phyloP scores from a whole-genome alignment of 2,113 vertebrate genomes.

The Tinamus guttatus region DNA sequence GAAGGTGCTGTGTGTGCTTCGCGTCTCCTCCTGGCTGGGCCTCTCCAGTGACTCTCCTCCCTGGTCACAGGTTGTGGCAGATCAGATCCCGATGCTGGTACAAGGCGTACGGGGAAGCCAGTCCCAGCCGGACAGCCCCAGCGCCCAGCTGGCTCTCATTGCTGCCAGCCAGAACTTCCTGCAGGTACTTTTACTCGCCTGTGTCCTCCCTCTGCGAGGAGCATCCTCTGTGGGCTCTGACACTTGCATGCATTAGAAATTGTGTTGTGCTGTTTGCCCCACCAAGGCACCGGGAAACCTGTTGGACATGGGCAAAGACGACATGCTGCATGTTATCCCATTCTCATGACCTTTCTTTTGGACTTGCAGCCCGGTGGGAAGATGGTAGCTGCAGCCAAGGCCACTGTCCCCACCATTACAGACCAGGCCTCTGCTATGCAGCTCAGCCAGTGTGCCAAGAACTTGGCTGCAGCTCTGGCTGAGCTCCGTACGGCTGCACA shows the following conservation, averaged over 20 bases:
- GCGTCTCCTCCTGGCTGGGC: background rate
- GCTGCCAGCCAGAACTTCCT: slow-evolving; percentile 95
- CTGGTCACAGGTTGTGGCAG: slow-evolving; percentile 86
- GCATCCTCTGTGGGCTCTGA: background rate
- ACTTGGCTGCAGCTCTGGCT: slow-evolving; percentile 88
- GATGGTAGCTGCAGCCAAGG: slow-evolving; percentile 95
- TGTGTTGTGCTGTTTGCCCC: background rate
- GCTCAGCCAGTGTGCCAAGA: slow-evolving; percentile 97
- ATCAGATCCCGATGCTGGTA: slow-evolving; percentile 96
- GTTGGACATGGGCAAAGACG: background rate
- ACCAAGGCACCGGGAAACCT: background rate
- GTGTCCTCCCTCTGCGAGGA: background rate
- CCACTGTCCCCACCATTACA: slow-evolving; percentile 91
- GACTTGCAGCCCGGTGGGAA: slow-evolving; percentile 89
- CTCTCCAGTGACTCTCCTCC: background rate
- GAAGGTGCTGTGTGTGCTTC: background rate
- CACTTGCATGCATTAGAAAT: background rate
- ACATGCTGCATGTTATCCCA: rapidly evolving
- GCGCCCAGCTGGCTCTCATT: slow-evolving; percentile 93
- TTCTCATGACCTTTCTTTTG: background rate
- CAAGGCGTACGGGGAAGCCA: slow-evolving; percentile 95
- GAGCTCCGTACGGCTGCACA: slow-evolving; percentile 94
- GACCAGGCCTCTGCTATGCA: slow-evolving; percentile 98
- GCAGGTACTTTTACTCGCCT: slow-evolving; percentile 79
- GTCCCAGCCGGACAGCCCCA: slow-evolving; percentile 94